Conservation (phyloP, 2,888 invertebrate species). For the Tipula unca region DNA sequence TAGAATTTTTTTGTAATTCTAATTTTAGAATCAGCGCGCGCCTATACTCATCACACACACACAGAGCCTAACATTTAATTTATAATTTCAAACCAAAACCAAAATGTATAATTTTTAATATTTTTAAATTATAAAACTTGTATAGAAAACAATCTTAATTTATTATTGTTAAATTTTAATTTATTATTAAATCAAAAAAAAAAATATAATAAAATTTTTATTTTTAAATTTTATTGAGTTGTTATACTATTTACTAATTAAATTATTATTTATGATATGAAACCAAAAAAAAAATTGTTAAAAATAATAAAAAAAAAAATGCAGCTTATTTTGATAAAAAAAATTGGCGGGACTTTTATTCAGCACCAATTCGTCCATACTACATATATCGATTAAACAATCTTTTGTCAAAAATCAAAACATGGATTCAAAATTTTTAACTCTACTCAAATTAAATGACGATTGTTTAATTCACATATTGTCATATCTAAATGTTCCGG, state of each 20-base stretch:
- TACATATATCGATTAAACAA: neutral
- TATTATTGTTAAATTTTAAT: neutral
- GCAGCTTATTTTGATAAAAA: constrained; percentile 20
- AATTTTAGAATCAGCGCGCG: neutral
- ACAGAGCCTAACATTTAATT: neutral
- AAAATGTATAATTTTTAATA: neutral
- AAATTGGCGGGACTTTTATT: neutral
- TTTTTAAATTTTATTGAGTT: constrained; percentile 16
- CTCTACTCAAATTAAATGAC: neutral
- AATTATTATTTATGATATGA: neutral
- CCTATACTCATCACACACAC: neutral
- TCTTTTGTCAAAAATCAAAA: neutral
- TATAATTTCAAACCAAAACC: neutral
- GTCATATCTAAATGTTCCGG: neutral
- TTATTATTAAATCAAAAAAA: constrained; percentile 4
- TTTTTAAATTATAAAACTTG: neutral
- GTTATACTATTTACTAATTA: constrained; percentile 17
- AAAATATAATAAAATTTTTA: neutral
- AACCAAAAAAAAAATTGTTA: constrained; percentile 2
- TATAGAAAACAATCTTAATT: neutral
- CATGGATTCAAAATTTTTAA: neutral
- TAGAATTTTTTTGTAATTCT: neutral
- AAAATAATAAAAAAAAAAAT: constrained; percentile 9
- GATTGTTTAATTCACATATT: constrained; percentile 18
- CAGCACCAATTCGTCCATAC: neutral